A percentile compares a stretch with the other conserved stretches of the same genome.
Evolutionary conservation across 2,888 invertebrate species (phyloP).

Genomic region (Ecliptopera silaceata): DNA sequence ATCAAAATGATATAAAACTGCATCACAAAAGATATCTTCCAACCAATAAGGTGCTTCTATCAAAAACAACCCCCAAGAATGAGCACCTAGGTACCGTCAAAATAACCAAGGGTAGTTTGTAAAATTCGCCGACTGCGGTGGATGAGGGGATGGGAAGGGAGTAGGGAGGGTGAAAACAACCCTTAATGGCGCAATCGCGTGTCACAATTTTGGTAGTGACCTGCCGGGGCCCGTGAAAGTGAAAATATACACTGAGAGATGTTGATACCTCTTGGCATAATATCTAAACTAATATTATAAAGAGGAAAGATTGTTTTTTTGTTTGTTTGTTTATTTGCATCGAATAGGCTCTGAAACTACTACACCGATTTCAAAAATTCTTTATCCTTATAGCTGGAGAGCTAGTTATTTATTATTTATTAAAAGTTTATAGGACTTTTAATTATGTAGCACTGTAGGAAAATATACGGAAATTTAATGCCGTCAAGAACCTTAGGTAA

Average conservation of each 20-base stretch:
- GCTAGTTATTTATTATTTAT: no score
- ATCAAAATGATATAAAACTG: constrained; percentile 56
- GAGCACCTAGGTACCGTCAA: constrained; percentile 53
- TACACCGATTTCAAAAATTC: no score
- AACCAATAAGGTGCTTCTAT: constrained; percentile 55
- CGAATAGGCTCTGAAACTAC: no score
- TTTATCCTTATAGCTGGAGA: no score
- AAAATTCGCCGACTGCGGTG: constrained; percentile 74
- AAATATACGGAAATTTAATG: no score
- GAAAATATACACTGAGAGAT: constrained; percentile 73
- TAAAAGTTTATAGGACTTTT: no score
- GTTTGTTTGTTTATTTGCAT: no score
- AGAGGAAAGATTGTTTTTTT: no score
- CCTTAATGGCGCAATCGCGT: constrained; percentile 82
- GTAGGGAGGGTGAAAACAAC: constrained; percentile 62
- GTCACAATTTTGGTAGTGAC: constrained; percentile 83
- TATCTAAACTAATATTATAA: background rate
- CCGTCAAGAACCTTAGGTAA: no score
- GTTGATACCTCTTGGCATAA: constrained; percentile 40
- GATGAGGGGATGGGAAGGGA: constrained; percentile 41
- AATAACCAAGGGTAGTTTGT: constrained; percentile 75
- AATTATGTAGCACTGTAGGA: no score
- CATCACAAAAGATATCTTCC: constrained; percentile 60
- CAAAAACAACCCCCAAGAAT: constrained; percentile 56
- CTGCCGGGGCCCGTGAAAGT: constrained; percentile 77